Percentiles rank a stretch among this genome's conserved stretches.
Conservation (phyloP, 1,140 invertebrate genomes). For the Zaprionus inermis region DNA sequence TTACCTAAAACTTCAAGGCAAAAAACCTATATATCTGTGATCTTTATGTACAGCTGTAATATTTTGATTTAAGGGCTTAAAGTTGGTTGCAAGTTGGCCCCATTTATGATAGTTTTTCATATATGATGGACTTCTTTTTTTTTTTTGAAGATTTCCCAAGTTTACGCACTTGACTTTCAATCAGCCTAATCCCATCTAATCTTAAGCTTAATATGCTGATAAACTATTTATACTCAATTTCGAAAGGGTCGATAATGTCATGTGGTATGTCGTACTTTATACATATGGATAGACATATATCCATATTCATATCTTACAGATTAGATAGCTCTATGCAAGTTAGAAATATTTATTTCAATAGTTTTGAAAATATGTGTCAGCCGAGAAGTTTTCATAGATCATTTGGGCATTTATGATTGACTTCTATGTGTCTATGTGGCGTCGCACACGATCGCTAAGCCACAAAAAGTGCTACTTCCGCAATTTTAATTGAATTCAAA, state of each 20-base stretch:
- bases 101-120: neutral
- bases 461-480: conserved; percentile 61
- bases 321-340: neutral
- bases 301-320: neutral
- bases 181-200: neutral
- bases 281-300: too few relatives aligned
- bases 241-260: neutral
- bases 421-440: neutral
- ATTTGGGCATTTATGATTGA: conserved; percentile 21
- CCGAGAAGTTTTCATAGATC: conserved; percentile 26
- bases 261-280: neutral
- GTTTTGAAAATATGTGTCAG: conserved; percentile 18
- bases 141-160: neutral
- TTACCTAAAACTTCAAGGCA: conserved; percentile 18
- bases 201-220: neutral
- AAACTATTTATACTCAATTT: neutral
- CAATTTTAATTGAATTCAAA: conserved; percentile 68
- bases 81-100: too few relatives aligned
- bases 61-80: neutral
- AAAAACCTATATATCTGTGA: conserved; percentile 12
- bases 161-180: neutral
- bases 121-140: neutral
- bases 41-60: neutral
- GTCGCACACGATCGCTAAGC: neutral
- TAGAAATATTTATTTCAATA: neutral